A percentile compares a stretch with the other conserved stretches of the same genome.
Conservation (phyloP, 2,113 vertebrate species). For the Chloropsis hardwickii region DNA sequence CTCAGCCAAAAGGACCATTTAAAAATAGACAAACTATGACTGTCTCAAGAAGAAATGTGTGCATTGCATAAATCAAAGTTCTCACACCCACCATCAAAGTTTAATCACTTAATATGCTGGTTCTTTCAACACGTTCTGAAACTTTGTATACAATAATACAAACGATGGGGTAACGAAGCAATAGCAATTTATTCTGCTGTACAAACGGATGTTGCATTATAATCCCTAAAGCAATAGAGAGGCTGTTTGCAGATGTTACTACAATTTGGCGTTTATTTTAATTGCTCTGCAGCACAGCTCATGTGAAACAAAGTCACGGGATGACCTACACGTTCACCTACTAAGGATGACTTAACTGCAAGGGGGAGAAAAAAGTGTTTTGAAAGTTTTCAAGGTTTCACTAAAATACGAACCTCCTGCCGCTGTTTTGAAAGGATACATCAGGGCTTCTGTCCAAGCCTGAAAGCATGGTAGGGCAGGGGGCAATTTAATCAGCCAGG, state of each 20-base stretch:
- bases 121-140: conserved; percentile 62
- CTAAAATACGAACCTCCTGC: not conserved
- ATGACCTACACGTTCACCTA: conserved; percentile 9
- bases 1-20: not conserved
- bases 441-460: not conserved
- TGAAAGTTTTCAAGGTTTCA: conserved; percentile 6
- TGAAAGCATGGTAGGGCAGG: not conserved
- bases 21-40: conserved; percentile 58
- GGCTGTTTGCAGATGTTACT: conserved; percentile 48
- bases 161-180: conserved; percentile 60
- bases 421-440: not conserved
- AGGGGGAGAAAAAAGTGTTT: not conserved
- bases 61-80: conserved; percentile 64
- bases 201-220: conserved; percentile 65
- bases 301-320: conserved; percentile 41
- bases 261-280: conserved; percentile 36
- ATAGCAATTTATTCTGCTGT: conserved; percentile 62
- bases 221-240: conserved; percentile 58
- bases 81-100: conserved; percentile 61
- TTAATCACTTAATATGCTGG: conserved; percentile 63
- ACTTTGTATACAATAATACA: conserved; percentile 62
- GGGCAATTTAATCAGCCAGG: conserved; percentile 43
- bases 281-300: not conserved
- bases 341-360: not conserved
- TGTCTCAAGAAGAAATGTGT: conserved; percentile 15